These are phyloP conservation scores for Protomyctophum bolini DNA, from an alignment of 2,113 vertebrate species.

Conservation along the genomic window DNA sequence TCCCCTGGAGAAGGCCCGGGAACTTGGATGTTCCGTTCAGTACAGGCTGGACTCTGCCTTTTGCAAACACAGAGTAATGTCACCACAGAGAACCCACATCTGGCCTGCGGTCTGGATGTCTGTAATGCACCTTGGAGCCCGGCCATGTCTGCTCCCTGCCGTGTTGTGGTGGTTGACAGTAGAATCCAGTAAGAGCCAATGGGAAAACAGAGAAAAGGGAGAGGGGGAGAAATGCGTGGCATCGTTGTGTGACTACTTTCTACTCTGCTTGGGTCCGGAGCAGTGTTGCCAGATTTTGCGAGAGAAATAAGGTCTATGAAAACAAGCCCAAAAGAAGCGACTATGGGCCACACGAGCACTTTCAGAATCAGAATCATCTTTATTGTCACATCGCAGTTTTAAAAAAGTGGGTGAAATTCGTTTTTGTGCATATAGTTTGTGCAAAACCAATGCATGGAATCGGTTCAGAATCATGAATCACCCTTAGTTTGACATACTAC, in stretches of 20 bases:
- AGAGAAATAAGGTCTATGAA: too few relatives aligned
- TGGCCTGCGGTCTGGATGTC: conserved; percentile 67
- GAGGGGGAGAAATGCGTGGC: conserved; percentile 3
- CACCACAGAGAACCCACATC: conserved; percentile 68
- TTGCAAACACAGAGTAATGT: conserved; percentile 42
- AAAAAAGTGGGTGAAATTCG: too few relatives aligned
- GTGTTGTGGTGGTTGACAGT: conserved; percentile 54
- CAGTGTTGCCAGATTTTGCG: too few relatives aligned
- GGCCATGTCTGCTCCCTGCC: conserved; percentile 53
- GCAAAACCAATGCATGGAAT: too few relatives aligned
- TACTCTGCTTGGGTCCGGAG: conserved; percentile 4
- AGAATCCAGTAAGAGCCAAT: conserved; percentile 24
- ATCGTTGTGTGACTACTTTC: conserved; percentile 19
- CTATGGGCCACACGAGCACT: too few relatives aligned
- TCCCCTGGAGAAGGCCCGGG: conserved; percentile 41
- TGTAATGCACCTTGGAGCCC: conserved; percentile 61
- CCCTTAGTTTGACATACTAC: too few relatives aligned
- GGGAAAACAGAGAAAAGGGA: neutral
- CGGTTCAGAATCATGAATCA: too few relatives aligned
- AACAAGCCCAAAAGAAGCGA: too few relatives aligned
- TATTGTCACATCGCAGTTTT: too few relatives aligned
- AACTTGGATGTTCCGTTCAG: conserved; percentile 38
- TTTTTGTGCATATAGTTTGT: too few relatives aligned
- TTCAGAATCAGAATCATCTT: too few relatives aligned
- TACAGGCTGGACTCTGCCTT: conserved; percentile 47